phyloP scores from a whole-genome alignment of 2,797 vertebrate genomes.

The Coilia nasus region DNA sequence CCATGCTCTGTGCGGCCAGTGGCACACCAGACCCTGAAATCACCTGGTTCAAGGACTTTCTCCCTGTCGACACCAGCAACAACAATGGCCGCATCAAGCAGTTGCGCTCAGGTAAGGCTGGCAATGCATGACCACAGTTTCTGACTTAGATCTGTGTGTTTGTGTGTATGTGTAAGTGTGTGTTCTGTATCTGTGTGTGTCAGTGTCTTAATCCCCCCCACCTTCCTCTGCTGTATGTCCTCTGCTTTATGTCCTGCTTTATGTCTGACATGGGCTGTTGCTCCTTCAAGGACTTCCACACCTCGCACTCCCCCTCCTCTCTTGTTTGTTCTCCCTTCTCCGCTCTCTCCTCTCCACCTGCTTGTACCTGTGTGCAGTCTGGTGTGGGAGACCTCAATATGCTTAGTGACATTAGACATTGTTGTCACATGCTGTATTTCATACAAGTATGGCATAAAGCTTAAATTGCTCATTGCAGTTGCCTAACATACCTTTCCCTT shows the following conservation, averaged over 20 bases:
- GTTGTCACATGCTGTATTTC: not conserved
- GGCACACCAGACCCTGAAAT: conserved; percentile 98
- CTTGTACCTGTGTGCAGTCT: conserved; percentile 50
- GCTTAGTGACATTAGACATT: not conserved
- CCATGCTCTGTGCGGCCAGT: conserved; percentile 97
- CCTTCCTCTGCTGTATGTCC: conserved; percentile 5
- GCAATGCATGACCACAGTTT: not conserved
- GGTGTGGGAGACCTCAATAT: conserved; percentile 64
- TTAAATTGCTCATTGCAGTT: not conserved
- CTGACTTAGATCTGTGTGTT: not conserved
- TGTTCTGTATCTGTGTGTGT: not conserved
- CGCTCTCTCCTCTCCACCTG: conserved; percentile 23
- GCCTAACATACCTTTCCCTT: not conserved
- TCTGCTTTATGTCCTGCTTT: no score
- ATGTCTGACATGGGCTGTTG: not conserved
- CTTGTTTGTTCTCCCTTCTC: conserved; percentile 44
- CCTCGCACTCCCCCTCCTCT: not conserved
- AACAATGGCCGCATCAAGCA: conserved; percentile 98
- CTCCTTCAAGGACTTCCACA: not conserved
- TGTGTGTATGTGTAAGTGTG: conserved; percentile 22
- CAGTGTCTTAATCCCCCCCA: conserved; percentile 23
- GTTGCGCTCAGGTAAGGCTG: conserved; percentile 77
- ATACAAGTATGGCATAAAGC: not conserved
- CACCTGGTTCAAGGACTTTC: conserved; percentile 98
- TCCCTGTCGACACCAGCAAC: conserved; percentile 95